phyloP scores from a whole-genome alignment of 1,140 invertebrate genomes.

The Cherax destructor region DNA sequence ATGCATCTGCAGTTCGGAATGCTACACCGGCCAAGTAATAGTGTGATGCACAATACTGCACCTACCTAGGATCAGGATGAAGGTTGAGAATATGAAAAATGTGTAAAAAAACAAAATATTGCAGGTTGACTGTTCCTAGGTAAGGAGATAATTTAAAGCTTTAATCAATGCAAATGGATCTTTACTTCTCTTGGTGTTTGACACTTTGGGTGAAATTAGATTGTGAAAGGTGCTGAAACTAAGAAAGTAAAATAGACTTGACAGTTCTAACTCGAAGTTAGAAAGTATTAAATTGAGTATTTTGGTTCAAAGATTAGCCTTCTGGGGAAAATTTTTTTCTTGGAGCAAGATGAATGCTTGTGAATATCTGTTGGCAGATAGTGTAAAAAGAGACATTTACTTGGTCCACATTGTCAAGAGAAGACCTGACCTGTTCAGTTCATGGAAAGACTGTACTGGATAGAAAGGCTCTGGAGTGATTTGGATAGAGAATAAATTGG shows the following conservation, averaged over 20 bases:
- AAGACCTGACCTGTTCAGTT: slow-evolving; percentile 50
- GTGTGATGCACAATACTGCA: not conserved
- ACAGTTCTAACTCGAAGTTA: slow-evolving; percentile 44
- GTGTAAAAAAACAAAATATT: not conserved
- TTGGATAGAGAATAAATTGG: slow-evolving; percentile 40
- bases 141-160: slow-evolving; percentile 52
- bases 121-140: slow-evolving; percentile 18
- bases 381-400: not conserved
- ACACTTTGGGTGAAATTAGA: slow-evolving; percentile 12
- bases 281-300: slow-evolving; percentile 58
- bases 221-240: slow-evolving; percentile 28
- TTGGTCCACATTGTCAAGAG: slow-evolving; percentile 18
- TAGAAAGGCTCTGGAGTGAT: slow-evolving; percentile 41
- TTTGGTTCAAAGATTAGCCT: slow-evolving; percentile 46
- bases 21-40: slow-evolving; percentile 51
- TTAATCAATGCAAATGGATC: slow-evolving; percentile 46
- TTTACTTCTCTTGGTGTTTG: slow-evolving; percentile 30
- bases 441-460: slow-evolving; percentile 53
- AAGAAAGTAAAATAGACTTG: slow-evolving; percentile 15
- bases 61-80: not conserved
- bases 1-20: slow-evolving; percentile 57
- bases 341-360: slow-evolving; percentile 30
- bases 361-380: slow-evolving; percentile 39
- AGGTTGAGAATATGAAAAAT: not conserved
- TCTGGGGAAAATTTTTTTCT: slow-evolving; percentile 1